These are phyloP conservation scores for Chelonus insularis DNA, from an alignment of 1,140 invertebrate genomes.

Conservation along the genomic window DNA sequence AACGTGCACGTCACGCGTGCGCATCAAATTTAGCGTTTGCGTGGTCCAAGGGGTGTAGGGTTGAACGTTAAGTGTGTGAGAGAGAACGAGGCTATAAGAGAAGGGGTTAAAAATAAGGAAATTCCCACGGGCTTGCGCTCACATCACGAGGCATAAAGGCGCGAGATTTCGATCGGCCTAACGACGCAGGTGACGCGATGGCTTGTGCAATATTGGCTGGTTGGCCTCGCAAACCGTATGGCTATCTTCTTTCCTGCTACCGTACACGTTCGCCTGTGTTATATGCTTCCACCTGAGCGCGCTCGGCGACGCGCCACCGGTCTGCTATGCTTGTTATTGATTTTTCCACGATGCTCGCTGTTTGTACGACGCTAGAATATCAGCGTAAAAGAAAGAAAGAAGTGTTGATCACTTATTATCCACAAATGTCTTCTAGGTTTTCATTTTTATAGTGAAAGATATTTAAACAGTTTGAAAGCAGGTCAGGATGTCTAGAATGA, in stretches of 20 bases:
- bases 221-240: conserved; percentile 12
- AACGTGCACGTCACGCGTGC: conserved; percentile 19
- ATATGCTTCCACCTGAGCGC: conserved; percentile 38
- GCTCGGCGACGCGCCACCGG: conserved; percentile 47
- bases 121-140: conserved; percentile 18
- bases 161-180: conserved; percentile 46
- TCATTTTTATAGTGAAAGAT: too few species aligned
- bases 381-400: conserved; percentile 5
- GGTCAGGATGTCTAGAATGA: too few species aligned
- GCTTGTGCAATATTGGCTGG: neutral
- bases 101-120: neutral
- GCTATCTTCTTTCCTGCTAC: conserved; percentile 26
- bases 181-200: conserved; percentile 18
- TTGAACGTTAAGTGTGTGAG: neutral
- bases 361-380: conserved; percentile 9
- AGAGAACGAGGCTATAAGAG: neutral
- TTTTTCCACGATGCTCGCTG: conserved; percentile 54
- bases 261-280: neutral
- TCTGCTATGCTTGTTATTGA: conserved; percentile 58
- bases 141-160: conserved; percentile 19
- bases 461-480: too few species aligned
- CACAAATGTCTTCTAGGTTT: neutral
- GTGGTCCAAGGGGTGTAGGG: neutral
- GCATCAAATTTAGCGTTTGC: neutral
- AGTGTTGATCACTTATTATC: neutral